phyloP scores from a whole-genome alignment of 2,888 invertebrate species.

The Cantharis nigra region DNA sequence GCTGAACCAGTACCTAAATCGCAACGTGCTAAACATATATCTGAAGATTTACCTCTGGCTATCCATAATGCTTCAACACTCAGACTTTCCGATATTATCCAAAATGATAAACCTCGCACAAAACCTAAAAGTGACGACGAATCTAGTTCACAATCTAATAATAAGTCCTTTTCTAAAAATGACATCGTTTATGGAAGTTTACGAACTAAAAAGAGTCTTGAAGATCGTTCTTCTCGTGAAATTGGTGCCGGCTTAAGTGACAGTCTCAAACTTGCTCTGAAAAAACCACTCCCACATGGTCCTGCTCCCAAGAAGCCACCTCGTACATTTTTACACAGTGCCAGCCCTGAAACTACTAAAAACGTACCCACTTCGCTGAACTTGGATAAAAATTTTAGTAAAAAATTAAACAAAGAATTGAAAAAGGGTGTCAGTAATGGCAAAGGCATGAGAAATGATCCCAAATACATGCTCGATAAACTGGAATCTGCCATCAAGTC shows the following conservation, averaged over 20 bases:
- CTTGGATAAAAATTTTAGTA: constrained; percentile 33
- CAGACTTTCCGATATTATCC: constrained; percentile 33
- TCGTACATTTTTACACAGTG: constrained; percentile 61
- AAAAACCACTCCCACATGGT: constrained; percentile 69
- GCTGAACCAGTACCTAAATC: constrained; percentile 51
- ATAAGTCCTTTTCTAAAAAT: neutral
- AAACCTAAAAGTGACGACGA: constrained; percentile 9
- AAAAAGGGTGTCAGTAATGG: constrained; percentile 25
- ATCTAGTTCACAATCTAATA: neutral
- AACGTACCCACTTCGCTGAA: constrained; percentile 9
- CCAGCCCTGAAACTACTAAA: constrained; percentile 12
- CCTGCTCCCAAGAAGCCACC: constrained; percentile 81
- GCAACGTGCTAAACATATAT: constrained; percentile 33
- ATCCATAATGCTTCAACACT: constrained; percentile 45
- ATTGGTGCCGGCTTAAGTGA: constrained; percentile 54
- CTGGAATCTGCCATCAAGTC: constrained; percentile 64
- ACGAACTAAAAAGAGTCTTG: neutral
- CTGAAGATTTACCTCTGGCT: neutral
- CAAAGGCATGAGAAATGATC: constrained; percentile 51
- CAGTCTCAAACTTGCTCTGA: constrained; percentile 68
- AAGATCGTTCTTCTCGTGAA: constrained; percentile 10
- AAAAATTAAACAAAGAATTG: constrained; percentile 35
- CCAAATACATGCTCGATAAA: constrained; percentile 69
- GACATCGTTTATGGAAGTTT: constrained; percentile 9
- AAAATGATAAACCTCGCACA: neutral